These are phyloP conservation scores for Bombus soroeensis DNA, from an alignment of 1,140 invertebrate species.

Conservation along the genomic window DNA sequence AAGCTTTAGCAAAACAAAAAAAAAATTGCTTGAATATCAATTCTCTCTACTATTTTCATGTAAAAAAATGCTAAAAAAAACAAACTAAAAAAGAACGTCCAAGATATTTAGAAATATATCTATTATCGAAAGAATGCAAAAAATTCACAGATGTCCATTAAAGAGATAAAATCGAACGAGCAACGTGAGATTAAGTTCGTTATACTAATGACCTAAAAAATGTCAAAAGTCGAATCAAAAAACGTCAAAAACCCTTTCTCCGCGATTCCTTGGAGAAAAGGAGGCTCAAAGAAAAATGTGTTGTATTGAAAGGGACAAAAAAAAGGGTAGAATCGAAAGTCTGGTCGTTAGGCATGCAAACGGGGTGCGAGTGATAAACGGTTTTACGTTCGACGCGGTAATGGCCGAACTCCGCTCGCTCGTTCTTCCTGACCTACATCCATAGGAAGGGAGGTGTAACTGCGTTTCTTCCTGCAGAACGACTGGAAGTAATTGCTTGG, in stretches of 20 bases:
- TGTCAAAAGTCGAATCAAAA: neutral
- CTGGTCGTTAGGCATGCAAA: conserved; percentile 39
- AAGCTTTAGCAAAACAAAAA: neutral
- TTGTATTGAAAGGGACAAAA: neutral
- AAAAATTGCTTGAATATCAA: neutral
- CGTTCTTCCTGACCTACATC: conserved; percentile 45
- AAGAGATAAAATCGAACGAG: neutral
- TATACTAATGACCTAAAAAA: neutral
- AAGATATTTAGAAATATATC: neutral
- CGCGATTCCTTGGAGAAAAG: neutral
- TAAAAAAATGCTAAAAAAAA: too few species aligned
- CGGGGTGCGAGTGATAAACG: conserved; percentile 40
- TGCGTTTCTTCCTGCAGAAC: conserved; percentile 13
- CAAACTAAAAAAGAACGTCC: neutral
- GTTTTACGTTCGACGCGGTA: conserved; percentile 53
- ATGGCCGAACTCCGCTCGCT: conserved; percentile 11
- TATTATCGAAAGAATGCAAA: too few species aligned
- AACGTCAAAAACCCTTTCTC: neutral
- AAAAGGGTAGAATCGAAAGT: neutral
- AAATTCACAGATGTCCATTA: too few species aligned
- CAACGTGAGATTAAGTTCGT: neutral
- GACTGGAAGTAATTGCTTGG: conserved; percentile 12
- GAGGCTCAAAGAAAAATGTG: neutral
- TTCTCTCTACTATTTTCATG: neutral
- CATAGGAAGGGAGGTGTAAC: conserved; percentile 6